These are phyloP conservation scores for Callipepla californica DNA, from an alignment of 2,113 vertebrate species.

Conservation along the genomic window DNA sequence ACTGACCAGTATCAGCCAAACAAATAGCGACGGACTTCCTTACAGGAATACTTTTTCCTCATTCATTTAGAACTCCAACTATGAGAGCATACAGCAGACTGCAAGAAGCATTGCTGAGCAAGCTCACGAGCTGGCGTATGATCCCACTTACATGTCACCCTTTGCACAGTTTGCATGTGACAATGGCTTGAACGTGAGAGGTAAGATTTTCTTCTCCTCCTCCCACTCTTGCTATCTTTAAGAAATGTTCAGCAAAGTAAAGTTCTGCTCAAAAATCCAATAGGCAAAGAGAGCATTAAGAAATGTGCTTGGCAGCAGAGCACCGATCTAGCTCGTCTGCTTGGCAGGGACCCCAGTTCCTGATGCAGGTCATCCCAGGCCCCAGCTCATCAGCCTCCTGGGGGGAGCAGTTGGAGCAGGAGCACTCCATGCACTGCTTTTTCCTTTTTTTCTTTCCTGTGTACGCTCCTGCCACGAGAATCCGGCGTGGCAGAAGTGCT, in stretches of 20 bases:
- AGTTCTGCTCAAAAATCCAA: neutral
- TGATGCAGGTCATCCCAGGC: neutral
- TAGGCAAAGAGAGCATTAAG: neutral
- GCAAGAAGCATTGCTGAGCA: conserved; percentile 97
- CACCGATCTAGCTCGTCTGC: rapidly evolving
- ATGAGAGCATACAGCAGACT: conserved; percentile 96
- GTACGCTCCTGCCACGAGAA: neutral
- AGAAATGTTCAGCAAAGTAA: neutral
- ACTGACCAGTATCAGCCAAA: rapidly evolving
- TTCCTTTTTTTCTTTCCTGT: neutral
- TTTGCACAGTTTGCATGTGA: conserved; percentile 99
- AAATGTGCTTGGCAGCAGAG: neutral
- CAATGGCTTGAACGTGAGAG: conserved; percentile 97
- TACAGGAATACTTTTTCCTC: neutral
- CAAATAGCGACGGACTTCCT: rapidly evolving
- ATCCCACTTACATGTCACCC: conserved; percentile 99
- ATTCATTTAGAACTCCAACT: conserved; percentile 89
- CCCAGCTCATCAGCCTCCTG: neutral
- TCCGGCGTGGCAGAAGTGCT: neutral
- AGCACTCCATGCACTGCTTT: rapidly evolving
- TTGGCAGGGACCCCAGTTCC: neutral
- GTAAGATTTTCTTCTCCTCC: conserved; percentile 73
- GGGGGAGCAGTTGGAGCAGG: conserved; percentile 20
- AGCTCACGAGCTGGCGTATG: conserved; percentile 96
- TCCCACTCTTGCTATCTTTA: neutral